Base-by-base conservation (phyloP, 2,888 invertebrate genomes). In the Gryllus longicercus region DNA sequence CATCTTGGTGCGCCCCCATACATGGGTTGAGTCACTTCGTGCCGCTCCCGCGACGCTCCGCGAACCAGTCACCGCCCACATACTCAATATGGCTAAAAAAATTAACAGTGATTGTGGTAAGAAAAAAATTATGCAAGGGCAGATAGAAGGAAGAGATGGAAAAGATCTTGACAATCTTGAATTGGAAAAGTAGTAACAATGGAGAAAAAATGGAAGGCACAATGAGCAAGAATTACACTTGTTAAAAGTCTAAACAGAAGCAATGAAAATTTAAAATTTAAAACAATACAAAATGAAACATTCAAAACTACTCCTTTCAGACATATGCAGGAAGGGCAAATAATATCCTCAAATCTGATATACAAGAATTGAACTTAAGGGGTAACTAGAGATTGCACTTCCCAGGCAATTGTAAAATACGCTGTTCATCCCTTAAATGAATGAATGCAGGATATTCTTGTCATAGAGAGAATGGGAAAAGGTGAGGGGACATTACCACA, bases 41-140 rank as follows among this genome's bases (percentile, higher is more conserved):
- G 81, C 80, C 81, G 79, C 80, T 79, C 81, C 81, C 78, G 78
- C 80, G 80, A 78, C 79, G 80, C 81, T 80, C 78, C 81, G 81
- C 81, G 79, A 81, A 80, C 79, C 80, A 81, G 82, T 82, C 81
- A 82, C 80, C 80, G 82, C 81, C 81, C 81, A 79, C 78, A 74
- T 80, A 77, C 82, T 82, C 83, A 83, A 80, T 83, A 82, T 79
- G 82, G 82, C 83, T 82, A 78, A 18, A 23, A 80, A 14, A 81
- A n/a, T 11, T 14, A 76, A 38, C 21, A 38, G 38, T 38, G 5
- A 38, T 4, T 38, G 38, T 38, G 8, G 38, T 38, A 38, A 38
- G 38, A 38, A 38, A 38, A 38, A 4, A 38, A 38, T 38, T 8
- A 38, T 8, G 38, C 38, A 38, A 38, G 38, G 38, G 38, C 38